Percentiles rank a stretch among this genome's conserved stretches.
phyloP scores from a whole-genome alignment of 2,888 invertebrate genomes.

The Drosophila neotestacea region DNA sequence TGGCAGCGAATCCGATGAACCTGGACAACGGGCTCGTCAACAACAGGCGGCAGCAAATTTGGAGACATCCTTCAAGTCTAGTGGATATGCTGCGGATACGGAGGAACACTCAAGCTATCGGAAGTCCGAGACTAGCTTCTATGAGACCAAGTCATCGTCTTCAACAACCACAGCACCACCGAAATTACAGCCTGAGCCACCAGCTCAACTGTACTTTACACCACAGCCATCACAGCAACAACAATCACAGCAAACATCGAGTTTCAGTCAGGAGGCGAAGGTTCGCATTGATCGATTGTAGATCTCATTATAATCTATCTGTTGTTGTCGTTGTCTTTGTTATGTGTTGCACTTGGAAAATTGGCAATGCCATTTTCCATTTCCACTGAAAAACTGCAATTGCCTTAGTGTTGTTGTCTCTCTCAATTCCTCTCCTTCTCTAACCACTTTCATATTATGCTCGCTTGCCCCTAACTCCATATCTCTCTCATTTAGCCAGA shows the following conservation, averaged over 20 bases:
- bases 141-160: slow-evolving; percentile 72
- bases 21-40: slow-evolving; percentile 60
- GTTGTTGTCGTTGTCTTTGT: slow-evolving; percentile 43
- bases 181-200: slow-evolving; percentile 67
- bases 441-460: slow-evolving; percentile 15
- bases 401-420: slow-evolving; percentile 7
- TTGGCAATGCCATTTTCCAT: slow-evolving; percentile 12
- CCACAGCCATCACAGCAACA: slow-evolving; percentile 44
- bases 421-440: slow-evolving; percentile 22
- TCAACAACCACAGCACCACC: slow-evolving; percentile 27
- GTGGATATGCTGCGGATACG: slow-evolving; percentile 90
- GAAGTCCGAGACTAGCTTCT: slow-evolving; percentile 83
- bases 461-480: slow-evolving; percentile 36
- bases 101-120: slow-evolving; percentile 87
- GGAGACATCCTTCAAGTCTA: slow-evolving; percentile 82
- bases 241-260: slow-evolving; percentile 25
- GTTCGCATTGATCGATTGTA: slow-evolving; percentile 74
- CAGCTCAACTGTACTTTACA: slow-evolving; percentile 67
- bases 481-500: slow-evolving; percentile 19
- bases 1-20: slow-evolving; percentile 88
- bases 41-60: slow-evolving; percentile 67
- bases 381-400: neutral
- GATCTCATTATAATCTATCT: slow-evolving; percentile 23
- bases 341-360: slow-evolving; percentile 65
- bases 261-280: slow-evolving; percentile 82